Conservation (phyloP, 2,797 vertebrate genomes). For the Cirrhinus molitorella region DNA sequence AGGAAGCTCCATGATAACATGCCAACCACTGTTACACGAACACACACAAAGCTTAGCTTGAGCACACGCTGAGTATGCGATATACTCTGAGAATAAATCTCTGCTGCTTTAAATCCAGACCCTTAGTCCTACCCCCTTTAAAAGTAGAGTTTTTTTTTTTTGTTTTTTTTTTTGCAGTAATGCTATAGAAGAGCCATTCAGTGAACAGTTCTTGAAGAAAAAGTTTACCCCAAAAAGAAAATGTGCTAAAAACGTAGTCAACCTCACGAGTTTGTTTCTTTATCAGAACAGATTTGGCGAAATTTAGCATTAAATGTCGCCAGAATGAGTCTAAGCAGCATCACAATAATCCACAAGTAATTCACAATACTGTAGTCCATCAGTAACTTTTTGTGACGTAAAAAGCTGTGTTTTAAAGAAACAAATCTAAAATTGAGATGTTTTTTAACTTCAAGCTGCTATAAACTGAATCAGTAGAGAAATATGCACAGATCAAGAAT, state of each 20-base stretch:
- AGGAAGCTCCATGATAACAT: constrained; percentile 35
- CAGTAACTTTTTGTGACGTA: not conserved
- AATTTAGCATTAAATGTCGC: not conserved
- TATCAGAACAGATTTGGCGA: not conserved
- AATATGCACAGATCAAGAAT: not conserved
- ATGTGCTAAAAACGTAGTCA: too few relatives aligned
- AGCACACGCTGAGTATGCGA: constrained; percentile 26
- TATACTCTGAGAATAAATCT: constrained; percentile 13
- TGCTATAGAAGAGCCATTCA: not conserved
- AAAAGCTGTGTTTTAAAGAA: not conserved
- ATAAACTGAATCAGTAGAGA: not conserved
- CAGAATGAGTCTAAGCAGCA: not conserved
- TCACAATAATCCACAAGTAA: not conserved
- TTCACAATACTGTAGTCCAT: not conserved
- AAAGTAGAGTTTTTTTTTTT: not conserved
- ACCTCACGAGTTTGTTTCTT: too few relatives aligned
- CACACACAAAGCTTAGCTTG: constrained; percentile 35
- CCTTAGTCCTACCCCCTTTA: constrained; percentile 12
- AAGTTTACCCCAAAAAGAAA: not conserved
- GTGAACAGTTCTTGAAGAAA: not conserved
- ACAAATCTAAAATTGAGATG: not conserved
- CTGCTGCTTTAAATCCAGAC: constrained; percentile 33
- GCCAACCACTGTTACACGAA: constrained; percentile 47
- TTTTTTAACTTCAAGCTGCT: not conserved
- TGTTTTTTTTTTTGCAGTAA: too few relatives aligned